Evolutionary conservation across 2,113 vertebrate species (phyloP).

Genomic region (Megaceryle torquata): DNA sequence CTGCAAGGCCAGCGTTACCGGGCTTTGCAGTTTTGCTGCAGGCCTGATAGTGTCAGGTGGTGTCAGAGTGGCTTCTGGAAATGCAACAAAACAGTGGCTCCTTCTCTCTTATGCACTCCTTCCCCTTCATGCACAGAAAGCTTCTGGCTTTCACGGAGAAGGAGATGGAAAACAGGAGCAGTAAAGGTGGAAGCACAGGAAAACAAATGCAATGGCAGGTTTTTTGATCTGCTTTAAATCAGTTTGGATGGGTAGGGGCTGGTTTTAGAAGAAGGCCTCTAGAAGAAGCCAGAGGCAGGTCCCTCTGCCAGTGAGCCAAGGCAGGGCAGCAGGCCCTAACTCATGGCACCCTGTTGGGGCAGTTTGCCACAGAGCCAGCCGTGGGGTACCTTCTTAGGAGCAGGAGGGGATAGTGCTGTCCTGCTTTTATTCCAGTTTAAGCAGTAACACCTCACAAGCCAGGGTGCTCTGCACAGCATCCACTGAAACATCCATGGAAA

Average conservation of each 20-base stretch:
- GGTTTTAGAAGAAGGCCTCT: neutral
- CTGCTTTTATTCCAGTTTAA: neutral
- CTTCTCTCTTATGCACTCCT: neutral
- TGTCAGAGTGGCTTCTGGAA: neutral
- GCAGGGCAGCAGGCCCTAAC: neutral
- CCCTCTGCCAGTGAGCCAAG: neutral
- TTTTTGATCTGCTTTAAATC: neutral
- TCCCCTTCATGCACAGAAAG: neutral
- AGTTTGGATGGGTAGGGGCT: neutral
- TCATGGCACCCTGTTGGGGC: too few relatives aligned
- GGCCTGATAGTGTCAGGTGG: neutral
- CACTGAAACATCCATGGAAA: neutral
- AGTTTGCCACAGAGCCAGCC: neutral
- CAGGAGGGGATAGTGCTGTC: neutral
- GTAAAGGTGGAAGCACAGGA: neutral
- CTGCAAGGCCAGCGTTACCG: fast-evolving
- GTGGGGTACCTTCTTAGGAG: neutral
- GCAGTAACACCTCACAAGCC: neutral
- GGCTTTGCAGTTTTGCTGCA: neutral
- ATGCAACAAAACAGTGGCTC: neutral
- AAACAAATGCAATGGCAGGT: neutral
- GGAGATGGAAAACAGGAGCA: fast-evolving
- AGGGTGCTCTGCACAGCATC: neutral
- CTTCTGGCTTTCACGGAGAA: neutral
- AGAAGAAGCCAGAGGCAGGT: neutral